Percentiles rank a stretch among this genome's conserved stretches.
phyloP scores from a whole-genome alignment of 2,113 vertebrate species.

The Psammodynastes pulverulentus region DNA sequence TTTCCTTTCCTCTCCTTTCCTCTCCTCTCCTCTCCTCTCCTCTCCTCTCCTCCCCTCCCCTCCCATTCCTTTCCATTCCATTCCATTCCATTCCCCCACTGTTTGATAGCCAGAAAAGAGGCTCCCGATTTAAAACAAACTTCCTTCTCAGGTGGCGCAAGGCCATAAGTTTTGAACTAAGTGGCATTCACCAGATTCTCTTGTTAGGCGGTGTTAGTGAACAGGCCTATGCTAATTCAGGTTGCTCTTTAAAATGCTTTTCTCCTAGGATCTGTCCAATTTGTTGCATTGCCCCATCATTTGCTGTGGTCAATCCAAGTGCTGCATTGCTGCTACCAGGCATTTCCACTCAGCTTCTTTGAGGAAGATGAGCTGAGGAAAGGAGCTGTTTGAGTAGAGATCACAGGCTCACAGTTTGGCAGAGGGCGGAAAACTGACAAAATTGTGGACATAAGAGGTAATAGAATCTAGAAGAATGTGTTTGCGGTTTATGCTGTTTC shows the following conservation, averaged over 20 bases:
- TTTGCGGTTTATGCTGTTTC: neutral
- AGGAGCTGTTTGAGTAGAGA: neutral
- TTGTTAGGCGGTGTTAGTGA: neutral
- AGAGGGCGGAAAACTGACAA: neutral
- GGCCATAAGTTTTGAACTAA: neutral
- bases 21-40: too few relatives aligned
- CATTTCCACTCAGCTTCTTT: neutral
- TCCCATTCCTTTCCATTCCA: too few relatives aligned
- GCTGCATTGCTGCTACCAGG: neutral
- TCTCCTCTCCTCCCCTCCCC: neutral
- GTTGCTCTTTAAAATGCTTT: neutral
- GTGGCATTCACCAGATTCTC: neutral
- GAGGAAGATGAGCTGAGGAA: neutral
- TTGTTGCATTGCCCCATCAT: neutral
- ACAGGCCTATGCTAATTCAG: neutral
- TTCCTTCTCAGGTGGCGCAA: neutral
- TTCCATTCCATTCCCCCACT: neutral
- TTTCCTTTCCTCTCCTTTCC: too few relatives aligned
- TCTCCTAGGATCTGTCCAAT: neutral
- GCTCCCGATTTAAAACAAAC: neutral
- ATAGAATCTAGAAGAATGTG: neutral
- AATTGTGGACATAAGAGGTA: constrained; percentile 5
- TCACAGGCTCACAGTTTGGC: neutral
- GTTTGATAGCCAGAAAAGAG: neutral
- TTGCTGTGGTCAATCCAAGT: neutral